A percentile compares a stretch with the other conserved stretches of the same genome.
Conservation (phyloP, 2,113 vertebrate species). For the Thamnophis sirtalis region DNA sequence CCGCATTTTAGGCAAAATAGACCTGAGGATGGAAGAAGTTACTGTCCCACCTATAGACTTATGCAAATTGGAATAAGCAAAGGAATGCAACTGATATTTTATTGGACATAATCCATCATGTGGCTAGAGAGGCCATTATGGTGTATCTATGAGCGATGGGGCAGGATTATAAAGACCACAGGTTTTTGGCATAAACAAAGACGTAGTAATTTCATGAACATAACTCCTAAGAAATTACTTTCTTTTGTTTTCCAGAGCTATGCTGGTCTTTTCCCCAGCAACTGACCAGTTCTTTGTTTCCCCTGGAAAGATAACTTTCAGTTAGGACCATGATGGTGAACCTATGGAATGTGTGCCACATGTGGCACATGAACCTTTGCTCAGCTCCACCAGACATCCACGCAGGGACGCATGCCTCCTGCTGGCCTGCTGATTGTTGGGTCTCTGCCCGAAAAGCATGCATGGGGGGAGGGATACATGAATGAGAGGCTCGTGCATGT, state of each 20-base stretch:
- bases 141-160: not conserved
- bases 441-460: too few species aligned
- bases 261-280: not conserved
- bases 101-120: not conserved
- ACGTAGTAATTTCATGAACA: not conserved
- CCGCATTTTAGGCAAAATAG: not conserved
- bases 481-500: too few species aligned
- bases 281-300: too few species aligned
- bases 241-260: not conserved
- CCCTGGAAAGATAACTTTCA: too few species aligned
- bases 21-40: not conserved
- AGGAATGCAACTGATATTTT: not conserved
- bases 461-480: too few species aligned
- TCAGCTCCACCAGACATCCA: too few species aligned
- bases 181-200: not conserved
- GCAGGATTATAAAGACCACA: not conserved
- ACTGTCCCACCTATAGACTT: not conserved
- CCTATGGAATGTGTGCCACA: too few species aligned
- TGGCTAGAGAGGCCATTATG: not conserved
- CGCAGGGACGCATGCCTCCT: too few species aligned
- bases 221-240: not conserved
- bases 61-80: not conserved
- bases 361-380: too few species aligned
- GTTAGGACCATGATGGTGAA: too few species aligned
- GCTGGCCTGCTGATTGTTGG: too few species aligned